Base-by-base conservation (phyloP, 1,140 invertebrate genomes). In the Vanessa tameamea region DNA sequence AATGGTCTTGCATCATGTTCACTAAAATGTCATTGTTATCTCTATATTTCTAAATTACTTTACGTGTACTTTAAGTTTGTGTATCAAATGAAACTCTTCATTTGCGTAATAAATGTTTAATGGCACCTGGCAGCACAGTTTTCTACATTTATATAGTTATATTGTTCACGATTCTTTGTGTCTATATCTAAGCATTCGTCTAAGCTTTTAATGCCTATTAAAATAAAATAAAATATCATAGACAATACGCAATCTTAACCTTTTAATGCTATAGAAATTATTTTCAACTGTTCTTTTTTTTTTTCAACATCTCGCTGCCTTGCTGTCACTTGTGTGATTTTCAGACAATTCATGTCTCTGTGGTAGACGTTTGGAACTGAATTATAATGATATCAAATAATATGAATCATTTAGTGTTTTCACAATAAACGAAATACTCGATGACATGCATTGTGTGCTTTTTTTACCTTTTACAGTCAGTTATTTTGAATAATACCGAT, bases 21-120 rank as follows among this genome's bases (percentile, higher is more conserved):
- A 57, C 37, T 43, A 43, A 43, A 43, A 43, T 43, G 9, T 43
- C 37, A 43, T 43, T 23, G 14, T 57, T 12, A 9, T 13, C 11
- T 23, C 20, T 23, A 57, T 57, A 57, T 26, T 57, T n/a, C 16
- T 57, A 4, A 61, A 37, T 26, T 53, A 53, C 47, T 67, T 69
- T 74, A 64, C 73, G 67, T 74, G 66, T 74, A 69, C 73, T 59
- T 73, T 63, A 68, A 64, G 14, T 20, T 64, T 26, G 12, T 48
- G 26, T 20, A 57, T 57, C 57, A 61, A 37, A 15, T 61, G 26
- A 61, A 69, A 47, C 43, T 59, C 57, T 13, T 69, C 16, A 61
- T 57, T 57, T 59, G 66, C 53, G 53, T 59, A 57, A 13, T 70
- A 63, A 59, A 43, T 70, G 47, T 70, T 61, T 50, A 69, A 63